These are phyloP conservation scores for Leuciscus idus DNA, from an alignment of 2,113 vertebrate species.

Conservation along the genomic window DNA sequence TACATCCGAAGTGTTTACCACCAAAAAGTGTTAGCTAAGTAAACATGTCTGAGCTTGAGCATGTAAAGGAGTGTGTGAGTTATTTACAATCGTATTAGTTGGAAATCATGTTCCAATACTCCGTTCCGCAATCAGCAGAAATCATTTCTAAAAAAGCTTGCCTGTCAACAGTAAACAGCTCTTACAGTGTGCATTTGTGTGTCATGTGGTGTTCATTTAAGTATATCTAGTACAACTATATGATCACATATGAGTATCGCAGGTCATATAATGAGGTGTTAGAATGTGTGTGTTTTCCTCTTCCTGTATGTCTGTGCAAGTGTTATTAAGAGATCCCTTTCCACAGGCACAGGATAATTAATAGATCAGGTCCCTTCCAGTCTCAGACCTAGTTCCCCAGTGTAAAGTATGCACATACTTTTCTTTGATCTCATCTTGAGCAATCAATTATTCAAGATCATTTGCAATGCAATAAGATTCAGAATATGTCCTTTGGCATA, in stretches of 20 bases:
- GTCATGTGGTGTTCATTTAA: background rate
- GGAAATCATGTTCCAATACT: background rate
- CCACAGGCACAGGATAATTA: conserved; percentile 64
- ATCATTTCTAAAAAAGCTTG: background rate
- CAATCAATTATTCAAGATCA: conserved; percentile 72
- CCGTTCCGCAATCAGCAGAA: background rate
- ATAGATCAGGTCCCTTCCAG: conserved; percentile 48
- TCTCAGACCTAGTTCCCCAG: conserved; percentile 52
- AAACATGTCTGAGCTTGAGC: background rate
- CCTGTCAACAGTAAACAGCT: background rate
- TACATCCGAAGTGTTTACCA: background rate
- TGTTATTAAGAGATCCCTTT: conserved; percentile 13
- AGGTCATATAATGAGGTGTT: background rate
- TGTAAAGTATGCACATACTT: conserved; percentile 65
- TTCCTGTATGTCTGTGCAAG: background rate
- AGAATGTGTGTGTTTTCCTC: conserved; percentile 3
- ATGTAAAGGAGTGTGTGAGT: background rate
- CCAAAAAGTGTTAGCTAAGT: background rate
- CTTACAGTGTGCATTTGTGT: background rate
- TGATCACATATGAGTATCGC: background rate
- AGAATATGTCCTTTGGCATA: conserved; percentile 39
- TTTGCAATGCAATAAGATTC: conserved; percentile 74
- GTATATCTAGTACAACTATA: background rate
- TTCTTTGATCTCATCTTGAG: conserved; percentile 71
- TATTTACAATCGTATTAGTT: background rate